Evolutionary conservation across 2,888 invertebrate genomes (phyloP), one percentile per base, ranked within the genome.

Genomic region (Isoperla grammatica): DNA sequence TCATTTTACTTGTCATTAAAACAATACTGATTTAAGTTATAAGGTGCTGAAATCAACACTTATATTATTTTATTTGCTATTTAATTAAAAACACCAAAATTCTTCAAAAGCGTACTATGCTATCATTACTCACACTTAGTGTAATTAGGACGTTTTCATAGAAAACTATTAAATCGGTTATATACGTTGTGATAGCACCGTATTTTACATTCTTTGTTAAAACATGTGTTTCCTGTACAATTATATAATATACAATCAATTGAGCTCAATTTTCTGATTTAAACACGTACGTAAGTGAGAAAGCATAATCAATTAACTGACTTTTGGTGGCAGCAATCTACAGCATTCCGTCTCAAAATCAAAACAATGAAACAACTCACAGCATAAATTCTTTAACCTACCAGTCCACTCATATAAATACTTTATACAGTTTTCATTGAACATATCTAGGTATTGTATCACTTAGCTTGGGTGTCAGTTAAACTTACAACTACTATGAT

Each of bases 81-180:
- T 20, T 17, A 46, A 46, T 46, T 46, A 29, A 17, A 53, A 53
- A 53, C 39, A 53, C 39, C 39, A 20, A 53, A 39, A 53, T 45
- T 45, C 45, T 11, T 45, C 45, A 45, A 45, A 45, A 45, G 45
- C 19, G 17, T 45, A 45, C 11, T 39, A 53, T 53, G 15, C 13
- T 53, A 39, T 59, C 19, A 45, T 22, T 43, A 20, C 22, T 59
- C 59, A 59, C 59, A 59, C 59, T 59, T 59, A 59, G 46, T 46
- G 59, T 55, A 59, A 29, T 59, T 39, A 20, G 53, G 60, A 59
- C 59, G 61, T 61, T 61, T 61, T 61, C 61, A 61, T 56, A 61
- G 61, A 61, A 61, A 61, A 61, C 61, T 48, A 49, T 56, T 53
- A 17, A 53, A 37, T 53, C 49, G 53, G 39, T 59, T 37, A 61